A percentile compares a stretch with the other conserved stretches of the same genome.
Evolutionary conservation across 2,113 vertebrate genomes (phyloP).

Genomic region (Ophthalmolycus amberensis): DNA sequence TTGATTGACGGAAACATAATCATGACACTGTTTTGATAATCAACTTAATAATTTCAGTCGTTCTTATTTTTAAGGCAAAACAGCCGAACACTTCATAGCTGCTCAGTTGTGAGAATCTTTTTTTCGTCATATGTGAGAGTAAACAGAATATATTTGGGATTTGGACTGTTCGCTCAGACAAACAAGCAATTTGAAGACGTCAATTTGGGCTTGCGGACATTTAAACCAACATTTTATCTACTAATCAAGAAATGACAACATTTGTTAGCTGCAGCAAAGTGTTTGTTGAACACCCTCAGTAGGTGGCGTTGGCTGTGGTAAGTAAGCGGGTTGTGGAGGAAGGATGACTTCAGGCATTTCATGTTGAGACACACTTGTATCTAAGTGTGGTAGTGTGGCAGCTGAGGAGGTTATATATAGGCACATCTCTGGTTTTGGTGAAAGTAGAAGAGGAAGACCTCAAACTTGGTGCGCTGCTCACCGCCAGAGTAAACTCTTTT

Average conservation of each 20-base stretch:
- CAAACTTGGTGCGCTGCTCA: slow-evolving; percentile 2
- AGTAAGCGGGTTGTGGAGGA: not conserved
- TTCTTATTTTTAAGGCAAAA: not conserved
- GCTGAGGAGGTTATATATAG: slow-evolving; percentile 75
- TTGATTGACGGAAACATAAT: not conserved
- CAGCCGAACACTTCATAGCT: not conserved
- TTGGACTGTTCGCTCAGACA: not conserved
- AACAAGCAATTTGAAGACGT: not conserved
- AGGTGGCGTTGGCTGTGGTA: not conserved
- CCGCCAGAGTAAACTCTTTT: not conserved
- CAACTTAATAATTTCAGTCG: not conserved
- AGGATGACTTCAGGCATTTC: slow-evolving; percentile 38
- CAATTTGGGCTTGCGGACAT: not conserved
- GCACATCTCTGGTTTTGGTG: slow-evolving; percentile 63
- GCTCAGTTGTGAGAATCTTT: not conserved
- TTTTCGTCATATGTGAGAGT: not conserved
- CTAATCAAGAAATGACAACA: not conserved
- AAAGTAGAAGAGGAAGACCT: slow-evolving; percentile 58
- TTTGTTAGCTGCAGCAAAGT: not conserved
- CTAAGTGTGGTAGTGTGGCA: slow-evolving; percentile 59
- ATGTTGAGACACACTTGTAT: slow-evolving; percentile 20
- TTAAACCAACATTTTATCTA: not conserved
- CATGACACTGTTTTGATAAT: not conserved
- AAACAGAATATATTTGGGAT: not conserved
- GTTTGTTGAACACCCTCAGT: not conserved